Conservation (phyloP, 2,888 invertebrate genomes). For the Diabrotica balteata region DNA sequence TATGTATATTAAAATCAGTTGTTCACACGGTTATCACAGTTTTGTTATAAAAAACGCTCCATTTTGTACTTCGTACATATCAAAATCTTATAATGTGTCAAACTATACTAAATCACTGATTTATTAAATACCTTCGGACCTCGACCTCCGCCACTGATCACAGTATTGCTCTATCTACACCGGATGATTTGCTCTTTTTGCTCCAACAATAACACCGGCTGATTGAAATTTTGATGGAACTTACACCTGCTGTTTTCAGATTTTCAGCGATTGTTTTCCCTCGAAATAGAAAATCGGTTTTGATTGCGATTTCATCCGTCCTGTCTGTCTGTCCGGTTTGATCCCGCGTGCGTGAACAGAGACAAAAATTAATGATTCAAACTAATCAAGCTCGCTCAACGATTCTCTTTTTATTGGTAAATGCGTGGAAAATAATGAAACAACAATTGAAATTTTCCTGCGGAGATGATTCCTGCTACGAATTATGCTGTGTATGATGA, state of each 20-base stretch:
- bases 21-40: no score
- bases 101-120: no score
- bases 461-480: neutral
- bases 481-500: neutral
- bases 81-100: no score
- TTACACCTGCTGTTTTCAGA: slow-evolving; percentile 47
- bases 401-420: slow-evolving; percentile 22
- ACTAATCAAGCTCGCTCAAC: slow-evolving; percentile 19
- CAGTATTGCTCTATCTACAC: slow-evolving; percentile 18
- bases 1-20: no score
- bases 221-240: slow-evolving; percentile 42
- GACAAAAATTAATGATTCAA: slow-evolving; percentile 20
- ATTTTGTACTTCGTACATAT: no score
- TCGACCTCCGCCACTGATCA: slow-evolving; percentile 1
- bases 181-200: slow-evolving; percentile 46
- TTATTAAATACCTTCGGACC: no score
- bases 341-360: neutral
- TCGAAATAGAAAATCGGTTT: slow-evolving; percentile 15
- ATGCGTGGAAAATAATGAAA: slow-evolving; percentile 10
- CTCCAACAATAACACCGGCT: slow-evolving; percentile 39
- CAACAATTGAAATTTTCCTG: slow-evolving; percentile 1
- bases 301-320: slow-evolving; percentile 15
- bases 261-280: slow-evolving; percentile 36
- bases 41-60: no score
- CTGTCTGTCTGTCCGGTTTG: neutral